phyloP scores from a whole-genome alignment of 2,113 vertebrate species.

The Scalopus aquaticus region DNA sequence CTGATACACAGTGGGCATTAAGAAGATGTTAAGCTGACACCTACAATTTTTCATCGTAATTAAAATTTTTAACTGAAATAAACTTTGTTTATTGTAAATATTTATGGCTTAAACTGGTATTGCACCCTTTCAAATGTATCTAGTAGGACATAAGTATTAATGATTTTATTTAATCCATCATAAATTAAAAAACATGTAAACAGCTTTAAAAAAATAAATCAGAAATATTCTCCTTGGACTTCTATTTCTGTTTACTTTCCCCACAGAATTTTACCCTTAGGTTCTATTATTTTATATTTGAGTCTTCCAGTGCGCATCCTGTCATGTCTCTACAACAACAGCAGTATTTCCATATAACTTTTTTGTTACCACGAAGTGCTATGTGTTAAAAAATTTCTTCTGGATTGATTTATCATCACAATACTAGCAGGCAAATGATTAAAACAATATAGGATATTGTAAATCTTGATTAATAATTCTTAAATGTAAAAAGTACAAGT shows the following conservation, averaged over 20 bases:
- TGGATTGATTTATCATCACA: background rate
- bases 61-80: slow-evolving; percentile 29
- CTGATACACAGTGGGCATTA: background rate
- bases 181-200: slow-evolving; percentile 13
- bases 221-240: slow-evolving; percentile 16
- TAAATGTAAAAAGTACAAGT: slow-evolving; percentile 43
- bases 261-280: background rate
- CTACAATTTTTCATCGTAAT: background rate
- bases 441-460: background rate
- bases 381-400: slow-evolving; percentile 12
- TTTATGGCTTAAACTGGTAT: background rate
- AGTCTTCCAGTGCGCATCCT: background rate
- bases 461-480: slow-evolving; percentile 35
- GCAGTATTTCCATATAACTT: background rate
- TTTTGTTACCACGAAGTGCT: background rate
- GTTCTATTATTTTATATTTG: background rate
- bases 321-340: background rate
- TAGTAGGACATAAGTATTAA: background rate
- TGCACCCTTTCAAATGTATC: background rate
- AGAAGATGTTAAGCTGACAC: background rate
- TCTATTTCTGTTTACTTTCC: slow-evolving; percentile 31
- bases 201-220: background rate
- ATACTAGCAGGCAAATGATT: background rate
- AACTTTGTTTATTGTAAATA: slow-evolving; percentile 17
- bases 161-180: slow-evolving; percentile 32